Evolutionary conservation across 1,140 invertebrate genomes (phyloP), one percentile per base, ranked within the genome.

Genomic region (Adoxophyes honmai): DNA sequence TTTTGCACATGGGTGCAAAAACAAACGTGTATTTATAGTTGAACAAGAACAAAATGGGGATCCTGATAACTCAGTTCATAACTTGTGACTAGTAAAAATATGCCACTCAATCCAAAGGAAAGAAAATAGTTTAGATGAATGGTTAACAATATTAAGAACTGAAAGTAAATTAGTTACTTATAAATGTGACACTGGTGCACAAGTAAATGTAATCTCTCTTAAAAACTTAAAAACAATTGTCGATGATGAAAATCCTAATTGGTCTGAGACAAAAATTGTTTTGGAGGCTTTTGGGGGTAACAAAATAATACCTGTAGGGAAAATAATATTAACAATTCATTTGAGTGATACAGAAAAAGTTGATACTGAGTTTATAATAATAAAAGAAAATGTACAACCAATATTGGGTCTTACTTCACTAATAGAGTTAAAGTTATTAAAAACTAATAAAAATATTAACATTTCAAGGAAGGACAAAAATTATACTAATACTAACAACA

Each of bases 361-460:
- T 34, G 33, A 34, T 4, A 34, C 33, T 34, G 33, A 34, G 9
- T 34, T 34, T 9, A 34, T 34, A 34, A 34, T 34, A 5, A 9
- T 34, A 34, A 34, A 34, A 34, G 33, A 34, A 34, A 34, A 34
- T 34, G 33, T 34, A 5, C 33, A 9, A 5, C 33, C 33, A 4
- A 34, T 34, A 5, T 34, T 34, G 33, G 33, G 33, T 34, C 33
- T 34, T 34, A 9, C 4, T 4, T 34, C 33, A 5, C 9, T 34
- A 34, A 9, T 34, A 34, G 9, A 34, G 9, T 34, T 34, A 63
- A 35, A 66, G 70, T 16, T 89, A 79, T 42, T 55, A 77, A 10
- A n/a, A n/a, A n/a, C n/a, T n/a, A n/a, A n/a, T n/a, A n/a, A n/a
- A n/a, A n/a, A n/a, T n/a, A n/a, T n/a, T n/a, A n/a, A n/a, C n/a